A percentile compares a stretch with the other conserved stretches of the same genome.
Conservation (phyloP, 2,113 vertebrate genomes). For the Ahaetulla prasina region DNA sequence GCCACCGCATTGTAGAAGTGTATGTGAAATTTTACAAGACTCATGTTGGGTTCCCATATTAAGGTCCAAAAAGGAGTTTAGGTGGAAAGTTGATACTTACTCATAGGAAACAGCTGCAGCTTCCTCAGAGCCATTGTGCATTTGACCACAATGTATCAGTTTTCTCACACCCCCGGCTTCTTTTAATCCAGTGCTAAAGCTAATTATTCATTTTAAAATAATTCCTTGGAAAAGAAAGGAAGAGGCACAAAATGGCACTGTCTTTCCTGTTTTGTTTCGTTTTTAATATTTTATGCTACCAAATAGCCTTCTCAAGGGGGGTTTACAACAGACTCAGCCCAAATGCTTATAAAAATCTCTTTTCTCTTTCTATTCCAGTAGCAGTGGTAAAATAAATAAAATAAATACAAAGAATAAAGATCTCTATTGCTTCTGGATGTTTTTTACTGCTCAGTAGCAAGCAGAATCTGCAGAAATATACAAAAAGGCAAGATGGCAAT, state of each 20-base stretch:
- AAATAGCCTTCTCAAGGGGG: not conserved
- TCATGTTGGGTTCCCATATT: slow-evolving; percentile 43
- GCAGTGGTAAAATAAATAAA: not conserved
- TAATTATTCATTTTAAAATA: not conserved
- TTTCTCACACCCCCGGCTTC: not conserved
- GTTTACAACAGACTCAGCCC: not conserved
- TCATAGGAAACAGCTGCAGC: slow-evolving; percentile 66
- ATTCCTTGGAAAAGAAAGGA: not conserved
- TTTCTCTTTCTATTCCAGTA: not conserved
- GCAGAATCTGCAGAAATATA: not conserved
- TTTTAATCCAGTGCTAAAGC: not conserved
- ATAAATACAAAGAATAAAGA: not conserved
- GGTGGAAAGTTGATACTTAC: slow-evolving; percentile 65
- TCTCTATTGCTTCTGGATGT: not conserved
- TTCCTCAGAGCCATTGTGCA: slow-evolving; percentile 54
- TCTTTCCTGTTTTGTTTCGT: not conserved
- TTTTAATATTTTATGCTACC: not conserved
- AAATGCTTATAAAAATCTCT: not conserved
- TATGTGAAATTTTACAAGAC: slow-evolving; percentile 40
- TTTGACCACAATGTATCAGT: slow-evolving; percentile 9
- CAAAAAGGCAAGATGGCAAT: not conserved
- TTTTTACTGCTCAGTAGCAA: not conserved
- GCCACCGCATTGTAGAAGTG: slow-evolving; percentile 61
- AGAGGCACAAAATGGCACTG: not conserved
- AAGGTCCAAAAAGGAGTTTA: slow-evolving; percentile 52